Evolutionary conservation across 2,888 invertebrate species (phyloP).

Genomic region (Apodemia zela): DNA sequence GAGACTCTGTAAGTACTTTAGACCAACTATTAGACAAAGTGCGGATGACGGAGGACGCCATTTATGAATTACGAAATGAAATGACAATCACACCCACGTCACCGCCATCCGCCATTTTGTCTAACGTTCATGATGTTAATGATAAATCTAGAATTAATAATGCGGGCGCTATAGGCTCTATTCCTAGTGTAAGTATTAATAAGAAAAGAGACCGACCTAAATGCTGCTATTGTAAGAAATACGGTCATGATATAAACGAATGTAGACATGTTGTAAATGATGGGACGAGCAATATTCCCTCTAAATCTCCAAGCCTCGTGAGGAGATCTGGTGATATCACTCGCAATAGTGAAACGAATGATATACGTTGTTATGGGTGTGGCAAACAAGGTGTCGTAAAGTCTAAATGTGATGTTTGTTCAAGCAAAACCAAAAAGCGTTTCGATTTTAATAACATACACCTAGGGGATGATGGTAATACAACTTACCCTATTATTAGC

Average conservation of each 20-base stretch:
- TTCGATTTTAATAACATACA: conserved; percentile 4
- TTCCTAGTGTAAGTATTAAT: neutral
- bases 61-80: neutral
- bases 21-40: neutral
- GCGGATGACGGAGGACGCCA: neutral
- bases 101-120: neutral
- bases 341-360: neutral
- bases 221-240: conserved; percentile 21
- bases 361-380: conserved; percentile 22
- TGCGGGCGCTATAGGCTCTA: neutral
- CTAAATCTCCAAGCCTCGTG: neutral
- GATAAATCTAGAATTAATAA: neutral
- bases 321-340: neutral
- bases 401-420: conserved; percentile 22
- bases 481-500: conserved; percentile 3
- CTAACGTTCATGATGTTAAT: neutral
- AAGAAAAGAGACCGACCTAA: conserved; percentile 1
- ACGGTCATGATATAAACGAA: conserved; percentile 8
- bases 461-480: neutral
- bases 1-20: neutral
- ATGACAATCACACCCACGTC: neutral
- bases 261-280: conserved; percentile 11
- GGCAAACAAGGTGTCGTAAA: conserved; percentile 18
- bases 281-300: neutral
- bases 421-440: neutral